Base-by-base conservation (phyloP, 2,113 vertebrate genomes). In the Zeus faber region DNA sequence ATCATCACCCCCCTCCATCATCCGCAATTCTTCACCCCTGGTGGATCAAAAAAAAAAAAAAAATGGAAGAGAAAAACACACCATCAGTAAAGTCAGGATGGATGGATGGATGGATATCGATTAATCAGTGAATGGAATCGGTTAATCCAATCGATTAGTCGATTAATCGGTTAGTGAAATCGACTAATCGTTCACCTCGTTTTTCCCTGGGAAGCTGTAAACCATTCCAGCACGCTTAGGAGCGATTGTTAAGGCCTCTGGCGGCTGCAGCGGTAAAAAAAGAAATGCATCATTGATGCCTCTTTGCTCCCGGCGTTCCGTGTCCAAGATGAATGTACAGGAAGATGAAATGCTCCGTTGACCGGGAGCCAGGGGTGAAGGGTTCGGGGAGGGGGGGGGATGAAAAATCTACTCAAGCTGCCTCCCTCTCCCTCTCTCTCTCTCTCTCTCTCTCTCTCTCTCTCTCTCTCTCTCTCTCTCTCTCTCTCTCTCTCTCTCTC, bases 291-390 rank as follows among this genome's bases (percentile, higher is more conserved):
- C 85, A 85, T 86, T 87, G 79, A 85, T 81, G 64, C 46, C 40
- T 72, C 55, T 65, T 49, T 57, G 65, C 63, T 74, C 62, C 72
- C 61, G 67, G 66, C 70, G 74, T 33, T 14, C 45, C 64, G 66
- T 75, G 70, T 76, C 74, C 58, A 67, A 73, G 79, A 85, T 84
- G 81, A 86, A 85, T 85, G 82, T 74, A 76, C 62, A 74, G 65
- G 72, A 78, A 82, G 81, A 87, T 85, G 78, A 86, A 85, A 85
- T 54, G 23, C 70, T 83, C 57, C 74, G 70, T 70, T 82, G 81
- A 81, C 73, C 79, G 82, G 58, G n/a, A n/a, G n/a, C n/a, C 64
- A 74, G 58, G 57, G 76, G 81, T 80, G 79, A 87, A 69, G 69
- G 79, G 71, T 69, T 78, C 58, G 46, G 60, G 31, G 4, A 33